Percentiles rank a stretch among this genome's conserved stretches.
Evolutionary conservation across 64 coral and sea anemone genomes (phyloP).

Genomic region (Trachythela sp.): DNA sequence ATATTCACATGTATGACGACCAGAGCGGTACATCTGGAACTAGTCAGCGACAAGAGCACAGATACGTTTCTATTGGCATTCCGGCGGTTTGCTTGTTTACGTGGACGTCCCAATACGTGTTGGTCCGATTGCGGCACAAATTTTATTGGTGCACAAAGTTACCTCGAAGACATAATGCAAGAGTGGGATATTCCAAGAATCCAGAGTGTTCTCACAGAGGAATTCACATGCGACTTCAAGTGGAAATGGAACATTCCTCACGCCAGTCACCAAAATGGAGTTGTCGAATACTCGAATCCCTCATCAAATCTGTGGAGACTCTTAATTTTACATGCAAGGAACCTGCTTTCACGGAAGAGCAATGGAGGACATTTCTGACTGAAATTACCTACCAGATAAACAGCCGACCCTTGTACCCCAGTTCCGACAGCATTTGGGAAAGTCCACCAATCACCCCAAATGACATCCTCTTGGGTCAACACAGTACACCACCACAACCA

Average conservation of each 20-base stretch:
- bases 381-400: neutral
- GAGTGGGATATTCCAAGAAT: neutral
- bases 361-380: neutral
- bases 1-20: constrained; percentile 3
- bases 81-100: neutral
- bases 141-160: neutral
- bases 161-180: too few species aligned
- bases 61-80: neutral
- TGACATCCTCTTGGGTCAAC: neutral
- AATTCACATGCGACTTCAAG: neutral
- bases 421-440: neutral
- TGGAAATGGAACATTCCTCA: neutral
- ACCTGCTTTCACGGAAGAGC: neutral
- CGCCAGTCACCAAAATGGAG: constrained; percentile 1
- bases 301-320: neutral
- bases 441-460: neutral
- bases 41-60: neutral
- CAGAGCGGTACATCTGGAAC: neutral
- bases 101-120: neutral
- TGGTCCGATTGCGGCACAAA: neutral
- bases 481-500: neutral
- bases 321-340: neutral
- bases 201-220: neutral
- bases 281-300: neutral
- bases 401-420: neutral